Conservation (phyloP, 1,140 invertebrate species). For the Ectropis grisescens region DNA sequence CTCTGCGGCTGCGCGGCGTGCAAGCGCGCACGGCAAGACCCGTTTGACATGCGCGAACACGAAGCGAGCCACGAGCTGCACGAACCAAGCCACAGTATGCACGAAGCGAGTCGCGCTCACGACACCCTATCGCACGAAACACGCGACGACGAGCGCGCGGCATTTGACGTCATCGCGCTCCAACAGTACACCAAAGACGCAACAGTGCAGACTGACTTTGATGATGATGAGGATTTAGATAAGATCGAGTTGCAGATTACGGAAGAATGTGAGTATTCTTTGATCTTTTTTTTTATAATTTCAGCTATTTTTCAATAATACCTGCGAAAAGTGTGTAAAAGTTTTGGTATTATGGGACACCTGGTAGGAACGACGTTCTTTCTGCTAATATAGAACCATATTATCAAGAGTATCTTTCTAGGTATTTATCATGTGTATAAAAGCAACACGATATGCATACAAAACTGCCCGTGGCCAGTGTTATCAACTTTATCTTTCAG, state of each 20-base stretch:
- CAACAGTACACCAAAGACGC: conserved; percentile 53
- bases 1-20: conserved; percentile 80
- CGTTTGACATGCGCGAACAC: conserved; percentile 17
- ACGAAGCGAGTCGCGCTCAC: conserved; percentile 13
- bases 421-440: too few relatives aligned
- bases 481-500: too few relatives aligned
- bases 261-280: conserved; percentile 48
- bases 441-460: too few relatives aligned
- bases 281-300: background rate
- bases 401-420: too few relatives aligned
- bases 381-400: too few relatives aligned
- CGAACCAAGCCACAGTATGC: background rate
- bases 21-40: conserved; percentile 70
- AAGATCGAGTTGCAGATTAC: conserved; percentile 58
- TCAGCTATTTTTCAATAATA: conserved; percentile 1
- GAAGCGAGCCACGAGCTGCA: conserved; percentile 3
- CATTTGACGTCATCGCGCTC: conserved; percentile 54
- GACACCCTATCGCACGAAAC: too few relatives aligned
- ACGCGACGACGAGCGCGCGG: conserved; percentile 30
- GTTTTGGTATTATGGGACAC: too few relatives aligned
- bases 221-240: conserved; percentile 54
- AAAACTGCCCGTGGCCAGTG: too few relatives aligned
- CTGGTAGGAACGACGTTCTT: too few relatives aligned
- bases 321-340: too few relatives aligned
- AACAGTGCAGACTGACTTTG: conserved; percentile 59